phyloP scores from a whole-genome alignment of 2,888 invertebrate genomes.

The Pantelozetes paolii region DNA sequence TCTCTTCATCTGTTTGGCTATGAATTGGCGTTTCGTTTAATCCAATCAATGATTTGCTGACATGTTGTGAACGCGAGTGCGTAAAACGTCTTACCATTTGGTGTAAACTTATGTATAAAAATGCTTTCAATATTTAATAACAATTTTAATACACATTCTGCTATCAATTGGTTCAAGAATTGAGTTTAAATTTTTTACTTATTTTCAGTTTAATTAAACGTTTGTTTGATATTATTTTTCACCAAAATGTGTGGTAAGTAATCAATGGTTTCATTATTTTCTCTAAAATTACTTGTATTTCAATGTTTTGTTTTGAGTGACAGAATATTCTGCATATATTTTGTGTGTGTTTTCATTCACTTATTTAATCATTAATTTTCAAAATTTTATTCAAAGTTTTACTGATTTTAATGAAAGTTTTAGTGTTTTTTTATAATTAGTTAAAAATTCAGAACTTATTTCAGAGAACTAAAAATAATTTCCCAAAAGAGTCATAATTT shows the following conservation, averaged over 20 bases:
- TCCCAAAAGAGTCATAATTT: too few species aligned
- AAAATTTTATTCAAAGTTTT: too few species aligned
- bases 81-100: slow-evolving; percentile 1
- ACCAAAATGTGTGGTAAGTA: slow-evolving; percentile 27
- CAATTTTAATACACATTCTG: neutral
- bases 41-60: slow-evolving; percentile 4
- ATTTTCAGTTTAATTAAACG: neutral
- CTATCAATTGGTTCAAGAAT: neutral
- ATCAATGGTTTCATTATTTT: neutral
- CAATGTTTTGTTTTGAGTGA: neutral
- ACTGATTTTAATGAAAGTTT: too few species aligned
- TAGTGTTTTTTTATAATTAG: too few species aligned
- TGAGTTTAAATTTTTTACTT: neutral
- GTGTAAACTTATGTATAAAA: neutral
- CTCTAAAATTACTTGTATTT: neutral
- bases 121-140: neutral
- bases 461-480: too few species aligned
- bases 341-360: too few species aligned
- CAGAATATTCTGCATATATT: slow-evolving; percentile 2
- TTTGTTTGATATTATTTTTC: neutral
- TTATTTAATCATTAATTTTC: too few species aligned
- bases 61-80: slow-evolving; percentile 24
- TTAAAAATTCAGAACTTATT: too few species aligned
- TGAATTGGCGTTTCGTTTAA: neutral
- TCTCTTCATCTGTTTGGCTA: neutral